Evolutionary conservation across 1,140 invertebrate genomes (phyloP).

Genomic region (Gryllus bimaculatus): DNA sequence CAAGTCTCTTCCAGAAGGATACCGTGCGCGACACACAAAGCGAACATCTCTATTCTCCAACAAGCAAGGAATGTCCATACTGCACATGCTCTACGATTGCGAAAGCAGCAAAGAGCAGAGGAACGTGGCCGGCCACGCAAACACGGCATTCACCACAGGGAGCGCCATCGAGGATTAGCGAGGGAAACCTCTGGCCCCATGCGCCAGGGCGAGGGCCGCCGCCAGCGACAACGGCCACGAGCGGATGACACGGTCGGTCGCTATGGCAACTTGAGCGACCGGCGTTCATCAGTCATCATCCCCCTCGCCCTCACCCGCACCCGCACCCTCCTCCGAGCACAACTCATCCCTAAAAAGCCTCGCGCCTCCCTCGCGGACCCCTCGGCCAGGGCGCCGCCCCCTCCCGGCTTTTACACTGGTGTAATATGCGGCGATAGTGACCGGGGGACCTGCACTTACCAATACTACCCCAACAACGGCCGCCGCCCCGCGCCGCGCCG

Average conservation of each 20-base stretch:
- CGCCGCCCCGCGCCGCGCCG: constrained; percentile 24
- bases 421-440: constrained; percentile 17
- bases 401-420: constrained; percentile 9
- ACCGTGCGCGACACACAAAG: no score
- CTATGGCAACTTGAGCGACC: constrained; percentile 13
- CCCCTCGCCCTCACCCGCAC: neutral
- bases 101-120: no score
- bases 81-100: no score
- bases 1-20: no score
- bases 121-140: no score
- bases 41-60: no score
- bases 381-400: neutral
- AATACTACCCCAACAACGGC: constrained; percentile 22
- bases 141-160: no score
- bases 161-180: neutral
- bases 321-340: neutral
- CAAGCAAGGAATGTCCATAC: no score
- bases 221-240: neutral
- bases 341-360: constrained; percentile 16
- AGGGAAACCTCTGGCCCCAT: neutral
- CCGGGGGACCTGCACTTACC: constrained; percentile 6
- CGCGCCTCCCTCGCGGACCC: neutral
- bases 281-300: constrained; percentile 13
- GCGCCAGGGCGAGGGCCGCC: no score
- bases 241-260: neutral